A percentile compares a stretch with the other conserved stretches of the same genome.
phyloP scores from a whole-genome alignment of 2,888 invertebrate genomes.

The Synergus gifuensis region DNA sequence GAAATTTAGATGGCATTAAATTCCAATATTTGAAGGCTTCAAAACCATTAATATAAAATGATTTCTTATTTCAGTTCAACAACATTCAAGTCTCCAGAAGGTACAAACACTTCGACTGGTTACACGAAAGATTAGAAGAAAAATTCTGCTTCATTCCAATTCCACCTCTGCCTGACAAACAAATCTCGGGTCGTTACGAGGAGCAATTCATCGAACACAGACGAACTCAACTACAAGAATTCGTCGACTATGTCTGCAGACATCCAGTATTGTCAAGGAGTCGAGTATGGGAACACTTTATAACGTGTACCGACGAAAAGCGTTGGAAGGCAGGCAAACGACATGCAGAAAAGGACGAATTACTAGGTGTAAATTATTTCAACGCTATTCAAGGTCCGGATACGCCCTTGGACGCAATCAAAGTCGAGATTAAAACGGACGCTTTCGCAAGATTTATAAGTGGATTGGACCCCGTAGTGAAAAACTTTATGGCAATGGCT shows the following conservation, averaged over 20 bases:
- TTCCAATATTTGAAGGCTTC: not conserved
- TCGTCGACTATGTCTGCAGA: slow-evolving; percentile 97
- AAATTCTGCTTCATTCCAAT: slow-evolving; percentile 97
- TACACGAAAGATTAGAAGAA: slow-evolving; percentile 94
- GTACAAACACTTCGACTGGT: slow-evolving; percentile 99
- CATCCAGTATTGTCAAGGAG: slow-evolving; percentile 96
- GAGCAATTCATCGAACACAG: slow-evolving; percentile 98
- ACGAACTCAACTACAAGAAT: slow-evolving; percentile 95
- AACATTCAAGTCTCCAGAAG: slow-evolving; percentile 95
- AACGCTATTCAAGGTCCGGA: slow-evolving; percentile 92
- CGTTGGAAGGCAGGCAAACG: slow-evolving; percentile 98
- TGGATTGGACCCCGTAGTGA: slow-evolving; percentile 92
- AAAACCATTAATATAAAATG: slow-evolving; percentile 27
- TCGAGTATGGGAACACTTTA: slow-evolving; percentile 97
- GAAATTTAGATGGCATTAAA: not conserved
- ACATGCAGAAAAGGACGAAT: slow-evolving; percentile 95
- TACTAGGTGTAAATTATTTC: slow-evolving; percentile 94
- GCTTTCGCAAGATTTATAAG: slow-evolving; percentile 89
- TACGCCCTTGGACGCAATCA: slow-evolving; percentile 83
- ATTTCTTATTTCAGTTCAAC: slow-evolving; percentile 83
- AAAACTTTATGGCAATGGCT: slow-evolving; percentile 88
- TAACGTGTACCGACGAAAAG: slow-evolving; percentile 98
- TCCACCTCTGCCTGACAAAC: slow-evolving; percentile 98
- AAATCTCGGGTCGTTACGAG: slow-evolving; percentile 97
- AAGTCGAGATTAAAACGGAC: slow-evolving; percentile 90